Conservation (phyloP, 2,113 vertebrate genomes). For the Myotis lucifugus region DNA sequence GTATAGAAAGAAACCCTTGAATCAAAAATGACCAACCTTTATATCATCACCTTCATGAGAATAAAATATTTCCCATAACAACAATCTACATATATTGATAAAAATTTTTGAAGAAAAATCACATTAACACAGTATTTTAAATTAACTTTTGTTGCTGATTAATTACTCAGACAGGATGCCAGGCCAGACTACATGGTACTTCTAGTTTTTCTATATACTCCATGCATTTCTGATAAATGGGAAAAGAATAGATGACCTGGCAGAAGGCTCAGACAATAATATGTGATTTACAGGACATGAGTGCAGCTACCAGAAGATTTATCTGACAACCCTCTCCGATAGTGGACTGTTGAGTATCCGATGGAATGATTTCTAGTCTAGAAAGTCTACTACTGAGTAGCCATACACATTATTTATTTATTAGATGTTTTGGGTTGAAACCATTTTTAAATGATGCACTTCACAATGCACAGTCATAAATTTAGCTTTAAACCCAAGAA, state of each 20-base stretch:
- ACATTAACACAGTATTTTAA: constrained; percentile 64
- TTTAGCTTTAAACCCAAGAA: constrained; percentile 88
- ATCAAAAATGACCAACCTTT: not conserved
- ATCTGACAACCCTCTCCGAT: constrained; percentile 93
- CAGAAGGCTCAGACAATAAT: constrained; percentile 97
- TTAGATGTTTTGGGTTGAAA: constrained; percentile 94
- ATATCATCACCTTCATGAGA: not conserved
- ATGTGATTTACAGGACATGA: constrained; percentile 99
- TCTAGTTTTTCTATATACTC: constrained; percentile 85
- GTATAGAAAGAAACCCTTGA: not conserved
- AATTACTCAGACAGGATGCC: constrained; percentile 82
- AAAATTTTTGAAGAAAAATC: constrained; percentile 54
- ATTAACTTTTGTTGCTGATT: constrained; percentile 73
- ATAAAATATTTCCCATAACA: not conserved
- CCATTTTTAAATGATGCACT: constrained; percentile 93
- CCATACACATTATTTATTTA: constrained; percentile 96
- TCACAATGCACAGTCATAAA: constrained; percentile 91
- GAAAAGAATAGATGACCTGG: constrained; percentile 97
- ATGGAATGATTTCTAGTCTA: constrained; percentile 96
- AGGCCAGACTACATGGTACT: constrained; percentile 81
- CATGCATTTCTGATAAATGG: constrained; percentile 96
- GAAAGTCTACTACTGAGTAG: constrained; percentile 91
- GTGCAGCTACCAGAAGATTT: constrained; percentile 96
- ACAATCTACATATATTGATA: constrained; percentile 19
- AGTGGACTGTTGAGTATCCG: constrained; percentile 93